Conservation (phyloP, 2,113 vertebrate species). For the Prinia subflava region DNA sequence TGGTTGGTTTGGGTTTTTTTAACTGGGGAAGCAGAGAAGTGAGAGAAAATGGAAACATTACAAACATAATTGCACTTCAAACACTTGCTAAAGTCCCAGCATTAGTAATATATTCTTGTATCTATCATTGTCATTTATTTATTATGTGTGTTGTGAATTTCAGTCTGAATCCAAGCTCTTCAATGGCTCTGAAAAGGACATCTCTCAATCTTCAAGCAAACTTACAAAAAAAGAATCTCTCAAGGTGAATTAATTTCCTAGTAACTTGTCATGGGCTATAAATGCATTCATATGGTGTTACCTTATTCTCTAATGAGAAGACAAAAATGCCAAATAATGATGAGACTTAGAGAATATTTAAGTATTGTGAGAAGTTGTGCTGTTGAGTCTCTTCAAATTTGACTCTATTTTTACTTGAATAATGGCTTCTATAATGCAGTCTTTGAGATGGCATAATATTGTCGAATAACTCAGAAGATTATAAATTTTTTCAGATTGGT, state of each 20-base stretch:
- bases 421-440: background rate
- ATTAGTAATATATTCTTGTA: background rate
- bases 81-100: background rate
- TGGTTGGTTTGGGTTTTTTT: background rate
- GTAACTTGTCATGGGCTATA: background rate
- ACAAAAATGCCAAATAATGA: background rate
- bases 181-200: conserved; percentile 97
- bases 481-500: background rate
- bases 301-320: background rate
- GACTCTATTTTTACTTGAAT: background rate
- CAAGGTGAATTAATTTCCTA: conserved; percentile 80
- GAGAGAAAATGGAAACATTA: background rate
- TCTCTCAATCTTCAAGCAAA: conserved; percentile 86
- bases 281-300: background rate
- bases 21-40: background rate
- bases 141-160: conserved; percentile 45
- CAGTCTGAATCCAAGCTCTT: conserved; percentile 98
- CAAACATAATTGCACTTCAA: background rate
- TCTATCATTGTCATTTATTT: background rate
- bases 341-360: background rate
- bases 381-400: background rate
- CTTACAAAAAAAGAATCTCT: conserved; percentile 99
- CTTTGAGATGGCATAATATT: background rate
- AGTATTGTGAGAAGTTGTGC: background rate
- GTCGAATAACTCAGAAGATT: background rate